Percentiles rank a stretch among this genome's conserved stretches.
Evolutionary conservation across 2,797 vertebrate genomes (phyloP).

Genomic region (Crenichthys baileyi): DNA sequence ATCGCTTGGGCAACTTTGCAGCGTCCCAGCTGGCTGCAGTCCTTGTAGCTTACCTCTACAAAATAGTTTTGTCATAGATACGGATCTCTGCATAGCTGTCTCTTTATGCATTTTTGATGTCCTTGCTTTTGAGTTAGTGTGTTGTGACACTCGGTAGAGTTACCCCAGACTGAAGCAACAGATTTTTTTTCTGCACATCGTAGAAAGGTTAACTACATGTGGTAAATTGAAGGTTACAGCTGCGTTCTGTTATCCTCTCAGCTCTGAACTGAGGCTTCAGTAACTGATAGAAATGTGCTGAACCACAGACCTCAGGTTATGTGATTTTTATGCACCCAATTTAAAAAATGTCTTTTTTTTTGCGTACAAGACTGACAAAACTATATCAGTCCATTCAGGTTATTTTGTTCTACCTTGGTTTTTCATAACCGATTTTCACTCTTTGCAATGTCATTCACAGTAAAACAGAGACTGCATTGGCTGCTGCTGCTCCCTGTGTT

Average conservation of each 20-base stretch:
- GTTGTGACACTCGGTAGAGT: slow-evolving; percentile 10
- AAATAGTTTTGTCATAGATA: slow-evolving; percentile 52
- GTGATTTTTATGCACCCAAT: background rate
- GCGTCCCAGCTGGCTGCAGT: slow-evolving; percentile 44
- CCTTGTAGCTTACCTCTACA: slow-evolving; percentile 37
- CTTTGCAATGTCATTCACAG: background rate
- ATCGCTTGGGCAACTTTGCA: slow-evolving; percentile 56
- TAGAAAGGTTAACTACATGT: slow-evolving; percentile 11
- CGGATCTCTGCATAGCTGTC: slow-evolving; percentile 27
- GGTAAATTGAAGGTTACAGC: slow-evolving; percentile 34
- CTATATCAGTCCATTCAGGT: background rate
- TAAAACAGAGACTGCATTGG: background rate
- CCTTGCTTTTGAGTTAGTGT: slow-evolving; percentile 30
- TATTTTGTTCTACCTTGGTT: too few species aligned
- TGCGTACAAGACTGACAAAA: background rate
- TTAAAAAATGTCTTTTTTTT: background rate
- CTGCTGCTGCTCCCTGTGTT: background rate
- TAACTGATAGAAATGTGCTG: slow-evolving; percentile 8
- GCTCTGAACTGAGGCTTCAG: slow-evolving; percentile 21
- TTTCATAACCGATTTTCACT: too few species aligned
- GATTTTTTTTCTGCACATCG: background rate
- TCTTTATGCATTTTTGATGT: slow-evolving; percentile 24
- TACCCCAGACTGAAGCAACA: background rate
- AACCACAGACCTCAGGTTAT: too few species aligned
- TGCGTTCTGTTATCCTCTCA: slow-evolving; percentile 45